A percentile compares a stretch with the other conserved stretches of the same genome.
Evolutionary conservation across 2,113 vertebrate genomes (phyloP).

Genomic region (Mungos mungo): DNA sequence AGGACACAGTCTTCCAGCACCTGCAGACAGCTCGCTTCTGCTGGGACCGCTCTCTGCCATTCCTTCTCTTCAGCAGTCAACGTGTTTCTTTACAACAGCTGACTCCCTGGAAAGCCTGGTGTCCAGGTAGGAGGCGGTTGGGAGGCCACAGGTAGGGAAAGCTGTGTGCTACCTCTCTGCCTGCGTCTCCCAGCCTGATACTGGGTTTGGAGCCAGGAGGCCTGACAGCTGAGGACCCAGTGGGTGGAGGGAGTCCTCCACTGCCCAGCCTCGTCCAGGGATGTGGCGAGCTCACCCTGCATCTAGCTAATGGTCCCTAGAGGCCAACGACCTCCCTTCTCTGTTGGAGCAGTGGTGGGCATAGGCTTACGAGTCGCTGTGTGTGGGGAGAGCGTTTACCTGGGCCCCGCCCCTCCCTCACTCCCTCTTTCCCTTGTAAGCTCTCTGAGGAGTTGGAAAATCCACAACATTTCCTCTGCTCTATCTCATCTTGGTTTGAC

Average conservation of each 20-base stretch:
- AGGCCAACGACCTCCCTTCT: background rate
- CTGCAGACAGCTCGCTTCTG: background rate
- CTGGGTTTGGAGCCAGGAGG: background rate
- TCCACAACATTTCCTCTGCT: background rate
- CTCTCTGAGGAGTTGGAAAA: background rate
- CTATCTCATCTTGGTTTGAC: background rate
- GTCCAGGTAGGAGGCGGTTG: background rate
- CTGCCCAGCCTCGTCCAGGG: background rate
- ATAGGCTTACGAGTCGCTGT: background rate
- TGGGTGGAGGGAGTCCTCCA: too few species aligned
- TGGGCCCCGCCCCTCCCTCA: background rate
- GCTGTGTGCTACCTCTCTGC: fast-evolving
- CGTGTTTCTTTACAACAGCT: background rate
- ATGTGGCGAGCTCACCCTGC: background rate
- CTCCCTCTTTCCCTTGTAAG: background rate
- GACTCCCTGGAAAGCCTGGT: background rate
- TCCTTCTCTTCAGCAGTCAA: fast-evolving
- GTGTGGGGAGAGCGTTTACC: background rate
- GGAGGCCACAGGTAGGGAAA: conserved; percentile 35
- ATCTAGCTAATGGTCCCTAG: background rate
- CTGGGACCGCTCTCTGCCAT: too few species aligned
- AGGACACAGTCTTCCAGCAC: fast-evolving
- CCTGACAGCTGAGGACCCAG: background rate
- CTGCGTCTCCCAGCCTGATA: background rate
- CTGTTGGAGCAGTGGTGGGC: background rate